phyloP scores from a whole-genome alignment of 2,888 invertebrate species.

The Pollenia angustigena region DNA sequence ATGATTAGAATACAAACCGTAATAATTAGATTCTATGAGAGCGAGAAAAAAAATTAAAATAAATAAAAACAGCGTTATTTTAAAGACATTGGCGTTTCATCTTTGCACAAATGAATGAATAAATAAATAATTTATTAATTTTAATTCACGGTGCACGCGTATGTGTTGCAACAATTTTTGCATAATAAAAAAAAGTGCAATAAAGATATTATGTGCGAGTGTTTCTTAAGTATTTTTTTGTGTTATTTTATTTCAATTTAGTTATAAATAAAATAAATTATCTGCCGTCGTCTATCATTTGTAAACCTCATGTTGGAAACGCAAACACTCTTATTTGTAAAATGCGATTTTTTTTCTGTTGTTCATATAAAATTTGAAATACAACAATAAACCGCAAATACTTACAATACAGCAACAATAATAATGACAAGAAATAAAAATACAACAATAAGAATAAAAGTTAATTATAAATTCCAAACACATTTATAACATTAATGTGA shows the following conservation, averaged over 20 bases:
- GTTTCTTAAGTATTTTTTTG: conserved; percentile 20
- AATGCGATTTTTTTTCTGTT: conserved; percentile 45
- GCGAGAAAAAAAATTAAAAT: background rate
- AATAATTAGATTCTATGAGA: conserved; percentile 10
- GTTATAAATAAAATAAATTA: conserved; percentile 59
- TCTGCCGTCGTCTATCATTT: conserved; percentile 58
- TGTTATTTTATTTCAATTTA: conserved; percentile 34
- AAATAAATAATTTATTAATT: conserved; percentile 67
- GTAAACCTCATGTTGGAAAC: conserved; percentile 44
- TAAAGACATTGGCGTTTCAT: conserved; percentile 52
- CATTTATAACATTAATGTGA: conserved; percentile 74
- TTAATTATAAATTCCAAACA: conserved; percentile 72
- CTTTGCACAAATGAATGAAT: conserved; percentile 41
- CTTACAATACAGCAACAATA: conserved; percentile 9
- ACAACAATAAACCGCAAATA: conserved; percentile 22
- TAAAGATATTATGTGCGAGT: conserved; percentile 38
- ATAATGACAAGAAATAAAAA: background rate
- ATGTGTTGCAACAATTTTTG: conserved; percentile 63
- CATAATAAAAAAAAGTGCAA: conserved; percentile 67
- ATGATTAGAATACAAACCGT: conserved; percentile 36
- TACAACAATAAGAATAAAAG: conserved; percentile 59
- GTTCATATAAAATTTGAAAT: conserved; percentile 29
- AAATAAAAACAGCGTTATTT: conserved; percentile 24
- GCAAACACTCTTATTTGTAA: conserved; percentile 52
- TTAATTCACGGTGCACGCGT: conserved; percentile 58